Conservation (phyloP, 2,888 invertebrate genomes). For the Adelphocoris suturalis region DNA sequence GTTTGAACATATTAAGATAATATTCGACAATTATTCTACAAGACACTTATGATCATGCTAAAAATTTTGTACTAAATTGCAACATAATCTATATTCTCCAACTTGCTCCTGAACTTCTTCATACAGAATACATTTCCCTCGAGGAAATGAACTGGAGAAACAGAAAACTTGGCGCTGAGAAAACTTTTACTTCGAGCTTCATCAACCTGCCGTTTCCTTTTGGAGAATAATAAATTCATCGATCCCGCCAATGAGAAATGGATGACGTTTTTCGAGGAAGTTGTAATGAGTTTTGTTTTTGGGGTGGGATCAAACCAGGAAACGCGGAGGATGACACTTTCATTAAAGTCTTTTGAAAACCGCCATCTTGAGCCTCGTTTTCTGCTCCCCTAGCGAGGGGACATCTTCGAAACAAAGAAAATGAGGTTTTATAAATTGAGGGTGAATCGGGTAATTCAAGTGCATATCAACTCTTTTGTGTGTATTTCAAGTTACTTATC, state of each 20-base stretch:
- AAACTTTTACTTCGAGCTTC: neutral
- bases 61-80: too few species aligned
- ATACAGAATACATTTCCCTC: neutral
- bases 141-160: neutral
- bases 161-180: neutral
- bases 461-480: too few species aligned
- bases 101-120: neutral
- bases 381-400: neutral
- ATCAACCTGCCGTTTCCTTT: neutral
- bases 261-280: constrained; percentile 41
- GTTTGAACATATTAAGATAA: too few species aligned
- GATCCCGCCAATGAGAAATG: constrained; percentile 14
- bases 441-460: neutral
- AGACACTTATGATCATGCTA: too few species aligned
- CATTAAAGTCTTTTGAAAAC: constrained; percentile 27
- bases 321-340: constrained; percentile 50
- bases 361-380: neutral
- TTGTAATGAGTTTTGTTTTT: constrained; percentile 61
- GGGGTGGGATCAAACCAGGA: constrained; percentile 34
- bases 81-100: too few species aligned
- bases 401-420: neutral
- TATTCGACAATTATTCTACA: too few species aligned
- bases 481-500: too few species aligned
- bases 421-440: neutral
- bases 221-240: constrained; percentile 18